Evolutionary conservation across 2,888 invertebrate genomes (phyloP), one percentile per base, ranked within the genome.

Genomic region (Hirtodrosophila trivittata): DNA sequence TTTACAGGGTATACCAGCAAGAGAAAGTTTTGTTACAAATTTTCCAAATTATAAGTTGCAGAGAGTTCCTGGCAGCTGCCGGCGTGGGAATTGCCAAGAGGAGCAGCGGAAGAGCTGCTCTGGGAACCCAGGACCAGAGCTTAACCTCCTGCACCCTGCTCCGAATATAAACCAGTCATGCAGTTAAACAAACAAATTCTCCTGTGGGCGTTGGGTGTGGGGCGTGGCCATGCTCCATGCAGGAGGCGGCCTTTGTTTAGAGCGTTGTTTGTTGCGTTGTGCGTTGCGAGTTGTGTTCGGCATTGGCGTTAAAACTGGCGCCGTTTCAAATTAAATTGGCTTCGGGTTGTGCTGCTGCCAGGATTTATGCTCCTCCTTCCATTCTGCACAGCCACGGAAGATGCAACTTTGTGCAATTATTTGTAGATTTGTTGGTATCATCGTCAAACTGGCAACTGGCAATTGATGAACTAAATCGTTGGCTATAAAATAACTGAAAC

Each of bases 21-120:
- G 57, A 33, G 35, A 76, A 76, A 80, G 66, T 69, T 80, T 50
- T 65, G 67, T 73, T 59, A 83, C 70, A 85, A 81, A 86, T 71
- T 80, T 86, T 59, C n/a, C 72, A 82, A 85, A 85, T 82, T 85
- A 82, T 85, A 82, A 77, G 72, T 86, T 71, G 43, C 60, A 25
- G 55, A 13, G 41, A 39, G 51, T 59, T 35, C 26, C 43, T 43
- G 12, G 28, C 32, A 47, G 60, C 55, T 37, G 21, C 7, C 38
- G 35, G 14, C 35, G 32, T 9, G 52, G 64, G 54, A 50, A 52
- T 50, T 43, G 55, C 32, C 9, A 10, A 41, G 46, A 32, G 56
- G 38, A 28, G 37, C 28, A 30, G 18, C 35, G 66, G 47, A 63
- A 74, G 33, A 18, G 58, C 14, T 42, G 58, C 41, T 21, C 10